Conservation (phyloP, 2,113 vertebrate genomes). For the Platycercus adscitus region DNA sequence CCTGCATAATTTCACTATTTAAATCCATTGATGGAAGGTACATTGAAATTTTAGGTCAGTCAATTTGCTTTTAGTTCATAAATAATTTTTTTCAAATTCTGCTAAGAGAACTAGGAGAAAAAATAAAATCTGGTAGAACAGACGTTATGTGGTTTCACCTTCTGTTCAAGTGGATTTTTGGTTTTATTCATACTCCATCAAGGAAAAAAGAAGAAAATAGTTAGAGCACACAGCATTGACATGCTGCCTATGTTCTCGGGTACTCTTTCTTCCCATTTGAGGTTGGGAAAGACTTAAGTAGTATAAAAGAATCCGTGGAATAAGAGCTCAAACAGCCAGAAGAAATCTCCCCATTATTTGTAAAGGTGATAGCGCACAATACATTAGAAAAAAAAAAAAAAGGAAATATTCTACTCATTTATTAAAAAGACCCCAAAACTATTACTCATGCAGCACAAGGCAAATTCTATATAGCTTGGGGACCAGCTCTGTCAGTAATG, state of each 20-base stretch:
- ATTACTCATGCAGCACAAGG: background rate
- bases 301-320: background rate
- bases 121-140: background rate
- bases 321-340: background rate
- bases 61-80: background rate
- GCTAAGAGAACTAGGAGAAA: background rate
- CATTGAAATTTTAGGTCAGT: conserved; percentile 5
- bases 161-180: background rate
- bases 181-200: background rate
- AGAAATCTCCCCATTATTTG: background rate
- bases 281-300: background rate
- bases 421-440: background rate
- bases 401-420: background rate
- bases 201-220: background rate
- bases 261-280: background rate
- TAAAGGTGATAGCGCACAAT: background rate
- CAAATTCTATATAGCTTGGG: background rate
- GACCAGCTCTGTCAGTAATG: background rate
- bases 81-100: background rate
- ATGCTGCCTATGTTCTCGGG: background rate
- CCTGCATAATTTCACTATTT: conserved; percentile 15
- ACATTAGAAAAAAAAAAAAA: background rate
- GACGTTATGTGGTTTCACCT: background rate
- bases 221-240: background rate
- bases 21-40: background rate